These are phyloP conservation scores for Drosophila subsilvestris DNA, from an alignment of 2,888 invertebrate genomes.

Conservation along the genomic window DNA sequence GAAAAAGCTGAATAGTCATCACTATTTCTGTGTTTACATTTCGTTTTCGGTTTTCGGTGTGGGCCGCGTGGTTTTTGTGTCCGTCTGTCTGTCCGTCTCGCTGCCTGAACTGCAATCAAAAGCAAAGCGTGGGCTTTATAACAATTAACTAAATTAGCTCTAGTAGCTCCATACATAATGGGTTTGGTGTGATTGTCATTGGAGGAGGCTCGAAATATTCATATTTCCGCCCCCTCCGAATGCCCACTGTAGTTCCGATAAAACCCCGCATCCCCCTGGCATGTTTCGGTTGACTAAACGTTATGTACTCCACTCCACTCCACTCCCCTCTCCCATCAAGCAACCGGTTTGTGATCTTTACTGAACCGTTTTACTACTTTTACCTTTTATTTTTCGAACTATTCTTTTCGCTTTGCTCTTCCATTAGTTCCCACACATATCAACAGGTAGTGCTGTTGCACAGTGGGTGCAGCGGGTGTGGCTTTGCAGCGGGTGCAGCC, in stretches of 20 bases:
- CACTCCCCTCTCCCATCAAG: too few relatives aligned
- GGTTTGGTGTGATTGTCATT: not conserved
- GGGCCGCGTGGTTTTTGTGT: conserved; percentile 39
- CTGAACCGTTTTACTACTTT: conserved; percentile 17
- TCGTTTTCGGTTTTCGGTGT: not conserved
- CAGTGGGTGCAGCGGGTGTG: conserved; percentile 14
- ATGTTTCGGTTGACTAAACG: not conserved
- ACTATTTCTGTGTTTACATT: not conserved
- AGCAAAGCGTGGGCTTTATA: conserved; percentile 4
- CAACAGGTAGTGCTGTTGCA: conserved; percentile 62
- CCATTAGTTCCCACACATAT: conserved; percentile 59
- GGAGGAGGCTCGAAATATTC: not conserved
- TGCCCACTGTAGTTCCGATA: not conserved
- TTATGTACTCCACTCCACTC: not conserved
- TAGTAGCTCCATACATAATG: conserved; percentile 8
- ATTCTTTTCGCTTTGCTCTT: conserved; percentile 6
- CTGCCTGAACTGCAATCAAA: conserved; percentile 8
- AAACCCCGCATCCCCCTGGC: not conserved
- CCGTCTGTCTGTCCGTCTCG: conserved; percentile 25
- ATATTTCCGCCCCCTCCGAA: not conserved
- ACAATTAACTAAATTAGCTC: conserved; percentile 23
- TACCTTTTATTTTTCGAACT: conserved; percentile 9
- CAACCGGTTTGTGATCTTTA: conserved; percentile 1
- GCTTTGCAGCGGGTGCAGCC: conserved; percentile 19
- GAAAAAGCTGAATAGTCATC: not conserved